A percentile compares a stretch with the other conserved stretches of the same genome.
phyloP scores from a whole-genome alignment of 2,797 vertebrate genomes.

The Chromis chromis region DNA sequence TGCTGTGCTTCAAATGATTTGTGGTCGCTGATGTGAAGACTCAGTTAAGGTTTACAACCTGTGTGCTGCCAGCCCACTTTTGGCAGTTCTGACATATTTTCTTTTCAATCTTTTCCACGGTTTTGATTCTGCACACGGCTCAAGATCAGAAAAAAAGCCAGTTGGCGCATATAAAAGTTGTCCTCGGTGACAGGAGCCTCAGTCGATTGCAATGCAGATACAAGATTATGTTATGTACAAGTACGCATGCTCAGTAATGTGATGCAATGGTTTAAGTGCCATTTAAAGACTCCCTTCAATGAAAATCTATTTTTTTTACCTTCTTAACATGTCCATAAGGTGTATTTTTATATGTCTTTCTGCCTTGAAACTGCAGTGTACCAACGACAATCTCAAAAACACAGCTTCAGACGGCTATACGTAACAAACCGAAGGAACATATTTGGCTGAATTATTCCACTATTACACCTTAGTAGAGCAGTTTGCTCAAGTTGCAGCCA shows the following conservation, averaged over 20 bases:
- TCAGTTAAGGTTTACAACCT: slow-evolving; percentile 19
- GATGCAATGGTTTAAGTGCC: background rate
- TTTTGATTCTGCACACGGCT: slow-evolving; percentile 1
- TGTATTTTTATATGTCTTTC: too few species aligned
- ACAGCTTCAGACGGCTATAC: too few species aligned
- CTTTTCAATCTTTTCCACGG: background rate
- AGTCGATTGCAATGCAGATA: slow-evolving; percentile 5
- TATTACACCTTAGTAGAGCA: too few species aligned
- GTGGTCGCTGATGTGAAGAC: slow-evolving; percentile 26
- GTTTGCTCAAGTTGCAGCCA: too few species aligned
- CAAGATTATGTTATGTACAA: background rate
- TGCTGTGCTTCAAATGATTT: slow-evolving; percentile 16
- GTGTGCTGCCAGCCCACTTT: slow-evolving; percentile 1
- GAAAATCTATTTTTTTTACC: background rate
- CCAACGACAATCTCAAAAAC: too few species aligned
- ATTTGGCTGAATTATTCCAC: too few species aligned
- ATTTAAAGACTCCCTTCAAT: background rate
- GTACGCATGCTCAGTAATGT: background rate
- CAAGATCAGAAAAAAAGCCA: background rate
- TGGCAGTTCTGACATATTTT: background rate
- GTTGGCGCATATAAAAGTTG: background rate
- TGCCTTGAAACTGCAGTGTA: too few species aligned
- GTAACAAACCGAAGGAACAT: too few species aligned
- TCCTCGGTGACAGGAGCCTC: background rate
- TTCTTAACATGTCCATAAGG: too few species aligned